Evolutionary conservation across 2,888 invertebrate species (phyloP), one percentile per base, ranked within the genome.

Genomic region (Pseudolycoriella hygida): DNA sequence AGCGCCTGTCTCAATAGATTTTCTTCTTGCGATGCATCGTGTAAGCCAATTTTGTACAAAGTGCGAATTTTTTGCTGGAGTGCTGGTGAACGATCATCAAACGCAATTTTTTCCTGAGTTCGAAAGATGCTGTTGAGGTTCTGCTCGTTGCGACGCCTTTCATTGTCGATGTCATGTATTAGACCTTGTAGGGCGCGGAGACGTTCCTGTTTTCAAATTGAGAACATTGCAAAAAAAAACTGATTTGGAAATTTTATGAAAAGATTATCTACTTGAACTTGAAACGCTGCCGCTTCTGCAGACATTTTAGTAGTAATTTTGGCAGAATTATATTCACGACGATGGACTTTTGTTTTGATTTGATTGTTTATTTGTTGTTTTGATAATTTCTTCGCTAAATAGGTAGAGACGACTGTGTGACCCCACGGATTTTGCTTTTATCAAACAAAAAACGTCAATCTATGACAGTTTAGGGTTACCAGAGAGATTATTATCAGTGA

Each of bases 21-120:
- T 55, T 92, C 87, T 60, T 94, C 93, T 53, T 80, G 77, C 49
- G 82, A 79, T 1, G 89, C 81, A 56, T 92, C 90, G 32, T 75
- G 68, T 46, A 90, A 69, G 1, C 87, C 85, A 12, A 79, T 71
- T 59, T 81, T 85, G 56, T 88, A 87, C 19, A 89, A 64, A 30
- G 70, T 74, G 61, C 86, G 86, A 47, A 92, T 59, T 64, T 90
- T 90, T 60, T 78, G 72, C 63, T 76, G 68, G 46, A 69, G 67
- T 47, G 69, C 62, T 5, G 62, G 60, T 32, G 70, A 67, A 55
- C 71, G 71, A 46, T 71, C 71, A 50, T 72, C 70, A 1, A 68
- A 64, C 5, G 67, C 64, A 6, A 75, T 68, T 54, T 73, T 68
- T 50, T 79, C 77, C 55, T 87, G 85, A 2, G 82, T 79, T 57